These are phyloP conservation scores for Cuculus canorus DNA, from an alignment of 2,797 vertebrate species.

Conservation along the genomic window DNA sequence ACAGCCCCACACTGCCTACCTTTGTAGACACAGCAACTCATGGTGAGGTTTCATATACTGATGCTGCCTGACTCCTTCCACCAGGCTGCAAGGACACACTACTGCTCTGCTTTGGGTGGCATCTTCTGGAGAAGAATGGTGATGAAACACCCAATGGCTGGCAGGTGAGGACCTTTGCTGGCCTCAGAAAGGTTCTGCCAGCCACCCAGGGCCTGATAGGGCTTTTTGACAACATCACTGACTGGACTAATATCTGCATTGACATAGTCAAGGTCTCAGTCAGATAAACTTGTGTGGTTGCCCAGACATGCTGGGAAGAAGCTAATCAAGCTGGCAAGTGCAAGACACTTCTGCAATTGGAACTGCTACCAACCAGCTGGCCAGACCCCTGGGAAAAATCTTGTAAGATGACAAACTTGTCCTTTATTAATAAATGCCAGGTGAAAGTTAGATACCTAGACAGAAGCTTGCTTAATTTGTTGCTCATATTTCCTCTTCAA, in stretches of 20 bases:
- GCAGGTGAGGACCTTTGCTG: neutral
- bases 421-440: slow-evolving; percentile 16
- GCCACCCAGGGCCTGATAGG: neutral
- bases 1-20: neutral
- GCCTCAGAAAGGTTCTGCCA: neutral
- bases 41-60: fast-evolving
- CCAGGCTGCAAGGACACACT: neutral
- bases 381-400: neutral
- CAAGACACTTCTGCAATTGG: neutral
- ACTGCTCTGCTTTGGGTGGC: neutral
- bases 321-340: neutral
- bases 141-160: neutral
- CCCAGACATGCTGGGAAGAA: neutral
- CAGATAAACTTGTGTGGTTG: neutral
- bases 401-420: neutral
- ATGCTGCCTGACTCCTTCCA: neutral
- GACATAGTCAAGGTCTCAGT: neutral
- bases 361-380: neutral
- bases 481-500: slow-evolving; percentile 4
- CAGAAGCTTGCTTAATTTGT: neutral
- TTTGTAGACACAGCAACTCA: neutral
- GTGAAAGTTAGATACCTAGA: neutral
- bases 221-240: neutral
- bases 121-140: neutral
- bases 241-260: neutral